Evolutionary conservation across 2,797 vertebrate species (phyloP).

Genomic region (Squalus acanthias): DNA sequence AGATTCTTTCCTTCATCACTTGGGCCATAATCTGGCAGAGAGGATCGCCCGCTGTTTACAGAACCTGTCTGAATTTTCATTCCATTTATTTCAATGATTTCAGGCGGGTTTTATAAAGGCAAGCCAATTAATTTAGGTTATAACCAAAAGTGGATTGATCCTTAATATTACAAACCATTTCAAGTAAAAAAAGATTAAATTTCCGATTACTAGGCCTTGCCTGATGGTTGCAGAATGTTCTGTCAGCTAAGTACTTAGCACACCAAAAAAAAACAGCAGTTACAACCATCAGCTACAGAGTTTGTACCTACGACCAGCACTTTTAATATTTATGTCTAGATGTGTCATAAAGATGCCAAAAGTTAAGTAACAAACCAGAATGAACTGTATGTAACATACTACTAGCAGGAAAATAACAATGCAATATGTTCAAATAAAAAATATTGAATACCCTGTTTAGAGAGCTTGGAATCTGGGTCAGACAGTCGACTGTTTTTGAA

Average conservation of each 20-base stretch:
- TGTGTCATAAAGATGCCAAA: background rate
- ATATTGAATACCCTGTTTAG: slow-evolving; percentile 23
- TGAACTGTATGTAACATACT: background rate
- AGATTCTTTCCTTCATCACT: background rate
- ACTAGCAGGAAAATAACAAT: background rate
- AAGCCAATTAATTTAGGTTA: background rate
- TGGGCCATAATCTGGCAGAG: background rate
- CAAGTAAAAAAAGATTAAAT: background rate
- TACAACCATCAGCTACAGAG: background rate
- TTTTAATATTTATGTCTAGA: background rate
- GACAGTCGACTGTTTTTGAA: slow-evolving; percentile 20
- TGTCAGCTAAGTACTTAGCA: background rate
- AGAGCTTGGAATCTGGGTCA: slow-evolving; percentile 32
- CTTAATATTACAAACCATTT: background rate
- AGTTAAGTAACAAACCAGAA: background rate
- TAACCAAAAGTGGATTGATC: background rate
- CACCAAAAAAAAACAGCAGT: background rate
- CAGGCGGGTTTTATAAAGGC: background rate
- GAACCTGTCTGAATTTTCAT: background rate
- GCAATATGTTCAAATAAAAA: background rate
- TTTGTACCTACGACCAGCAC: background rate
- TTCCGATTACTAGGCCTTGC: background rate
- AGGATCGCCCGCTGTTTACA: background rate
- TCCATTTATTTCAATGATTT: background rate
- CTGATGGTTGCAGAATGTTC: background rate